phyloP scores from a whole-genome alignment of 2,797 vertebrate genomes.

The Furcifer pardalis region DNA sequence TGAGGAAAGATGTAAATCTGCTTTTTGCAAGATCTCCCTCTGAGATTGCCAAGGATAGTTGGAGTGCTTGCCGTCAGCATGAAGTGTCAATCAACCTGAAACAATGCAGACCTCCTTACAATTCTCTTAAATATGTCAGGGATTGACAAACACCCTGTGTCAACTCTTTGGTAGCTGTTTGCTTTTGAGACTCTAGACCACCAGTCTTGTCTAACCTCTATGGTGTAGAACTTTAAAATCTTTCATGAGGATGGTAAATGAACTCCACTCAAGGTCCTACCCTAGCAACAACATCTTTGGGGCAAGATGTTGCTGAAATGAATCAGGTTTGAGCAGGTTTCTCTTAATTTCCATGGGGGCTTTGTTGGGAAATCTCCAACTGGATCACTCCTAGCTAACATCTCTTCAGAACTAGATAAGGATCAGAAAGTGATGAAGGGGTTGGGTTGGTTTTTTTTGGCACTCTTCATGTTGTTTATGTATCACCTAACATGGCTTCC shows the following conservation, averaged over 20 bases:
- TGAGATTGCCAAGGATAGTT: background rate
- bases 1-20: conserved; percentile 45
- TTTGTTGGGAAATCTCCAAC: background rate
- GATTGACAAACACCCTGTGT: conserved; percentile 44
- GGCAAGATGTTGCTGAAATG: background rate
- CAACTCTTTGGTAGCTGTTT: conserved; percentile 16
- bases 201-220: conserved; percentile 43
- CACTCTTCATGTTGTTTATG: background rate
- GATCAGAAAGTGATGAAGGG: background rate
- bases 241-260: background rate
- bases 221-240: conserved; percentile 16
- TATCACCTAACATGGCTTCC: background rate
- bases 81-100: conserved; percentile 19
- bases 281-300: background rate
- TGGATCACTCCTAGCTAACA: background rate
- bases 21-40: conserved; percentile 36
- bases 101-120: conserved; percentile 21
- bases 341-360: background rate
- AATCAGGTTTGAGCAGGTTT: background rate
- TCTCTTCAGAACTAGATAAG: background rate
- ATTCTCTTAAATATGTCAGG: conserved; percentile 28
- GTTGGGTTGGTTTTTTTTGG: background rate
- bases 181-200: conserved; percentile 20
- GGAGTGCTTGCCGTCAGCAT: background rate
- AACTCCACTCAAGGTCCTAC: too few species aligned